These are phyloP conservation scores for Holocentrus rufus DNA, from an alignment of 2,797 vertebrate genomes.

Conservation along the genomic window DNA sequence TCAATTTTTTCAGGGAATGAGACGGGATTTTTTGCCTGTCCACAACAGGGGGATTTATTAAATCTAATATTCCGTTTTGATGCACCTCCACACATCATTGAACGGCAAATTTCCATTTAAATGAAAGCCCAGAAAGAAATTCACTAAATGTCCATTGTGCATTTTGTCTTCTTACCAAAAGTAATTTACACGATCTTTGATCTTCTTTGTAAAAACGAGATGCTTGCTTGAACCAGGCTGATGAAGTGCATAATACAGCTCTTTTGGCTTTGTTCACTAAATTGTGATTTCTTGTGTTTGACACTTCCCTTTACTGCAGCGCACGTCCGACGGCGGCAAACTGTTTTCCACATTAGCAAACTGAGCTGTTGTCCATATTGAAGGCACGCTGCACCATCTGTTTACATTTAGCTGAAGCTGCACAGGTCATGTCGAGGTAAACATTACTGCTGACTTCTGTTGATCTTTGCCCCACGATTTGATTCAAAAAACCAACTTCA, in stretches of 20 bases:
- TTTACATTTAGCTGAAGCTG: constrained; percentile 63
- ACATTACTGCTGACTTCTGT: constrained; percentile 48
- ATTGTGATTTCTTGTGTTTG: constrained; percentile 44
- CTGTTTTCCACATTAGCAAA: constrained; percentile 20
- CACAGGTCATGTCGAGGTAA: constrained; percentile 50
- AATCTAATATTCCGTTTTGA: constrained; percentile 75
- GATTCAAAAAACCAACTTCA: constrained; percentile 50
- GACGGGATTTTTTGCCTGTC: constrained; percentile 26
- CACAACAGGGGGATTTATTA: constrained; percentile 65
- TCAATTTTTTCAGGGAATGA: constrained; percentile 30
- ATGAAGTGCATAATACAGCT: constrained; percentile 36
- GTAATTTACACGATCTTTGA: constrained; percentile 75
- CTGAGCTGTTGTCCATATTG: constrained; percentile 1
- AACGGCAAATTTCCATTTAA: constrained; percentile 78
- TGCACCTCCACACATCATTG: constrained; percentile 70
- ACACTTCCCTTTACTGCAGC: constrained; percentile 34
- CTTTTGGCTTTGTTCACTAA: constrained; percentile 49
- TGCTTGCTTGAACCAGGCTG: constrained; percentile 58
- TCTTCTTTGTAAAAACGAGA: constrained; percentile 64
- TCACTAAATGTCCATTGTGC: constrained; percentile 67
- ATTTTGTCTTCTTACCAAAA: constrained; percentile 65
- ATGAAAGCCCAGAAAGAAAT: constrained; percentile 72
- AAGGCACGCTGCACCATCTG: constrained; percentile 25
- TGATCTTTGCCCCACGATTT: constrained; percentile 52
- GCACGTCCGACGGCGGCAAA: constrained; percentile 27